A percentile compares a stretch with the other conserved stretches of the same genome.
These are phyloP conservation scores for Mantis religiosa DNA, from an alignment of 2,888 invertebrate genomes.

Conservation along the genomic window DNA sequence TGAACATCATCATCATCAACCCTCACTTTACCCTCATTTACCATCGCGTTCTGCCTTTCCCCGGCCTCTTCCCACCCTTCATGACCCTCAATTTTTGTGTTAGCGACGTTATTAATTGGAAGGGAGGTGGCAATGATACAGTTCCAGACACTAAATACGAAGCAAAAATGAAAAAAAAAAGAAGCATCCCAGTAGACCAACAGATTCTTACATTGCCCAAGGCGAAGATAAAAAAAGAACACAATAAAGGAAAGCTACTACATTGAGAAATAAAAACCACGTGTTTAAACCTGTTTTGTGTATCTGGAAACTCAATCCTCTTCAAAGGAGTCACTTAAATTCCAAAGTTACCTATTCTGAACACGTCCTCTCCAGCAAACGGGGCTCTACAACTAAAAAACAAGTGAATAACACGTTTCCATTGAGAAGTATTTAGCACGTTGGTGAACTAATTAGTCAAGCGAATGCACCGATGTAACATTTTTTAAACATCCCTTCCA, in stretches of 20 bases:
- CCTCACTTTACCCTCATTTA: slow-evolving; percentile 8
- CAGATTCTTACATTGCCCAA: neutral
- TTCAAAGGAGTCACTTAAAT: neutral
- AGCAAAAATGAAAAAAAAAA: neutral
- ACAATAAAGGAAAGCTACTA: neutral
- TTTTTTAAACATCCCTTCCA: neutral
- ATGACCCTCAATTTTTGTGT: neutral
- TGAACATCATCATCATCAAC: neutral
- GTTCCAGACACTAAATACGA: neutral
- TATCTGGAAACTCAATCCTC: neutral
- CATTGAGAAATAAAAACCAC: neutral
- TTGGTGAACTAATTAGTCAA: neutral
- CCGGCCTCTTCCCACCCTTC: neutral
- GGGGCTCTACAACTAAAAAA: neutral
- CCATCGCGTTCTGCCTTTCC: neutral
- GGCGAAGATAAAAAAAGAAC: neutral
- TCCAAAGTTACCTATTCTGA: neutral
- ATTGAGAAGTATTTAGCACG: neutral
- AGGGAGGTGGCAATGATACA: neutral
- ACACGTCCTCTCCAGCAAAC: neutral
- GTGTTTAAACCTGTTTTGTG: neutral
- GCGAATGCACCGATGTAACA: neutral
- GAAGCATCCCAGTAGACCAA: neutral
- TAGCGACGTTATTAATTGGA: slow-evolving; percentile 7
- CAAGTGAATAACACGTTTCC: neutral